phyloP scores from a whole-genome alignment of 2,797 vertebrate genomes.

The Gephyroberyx darwinii region DNA sequence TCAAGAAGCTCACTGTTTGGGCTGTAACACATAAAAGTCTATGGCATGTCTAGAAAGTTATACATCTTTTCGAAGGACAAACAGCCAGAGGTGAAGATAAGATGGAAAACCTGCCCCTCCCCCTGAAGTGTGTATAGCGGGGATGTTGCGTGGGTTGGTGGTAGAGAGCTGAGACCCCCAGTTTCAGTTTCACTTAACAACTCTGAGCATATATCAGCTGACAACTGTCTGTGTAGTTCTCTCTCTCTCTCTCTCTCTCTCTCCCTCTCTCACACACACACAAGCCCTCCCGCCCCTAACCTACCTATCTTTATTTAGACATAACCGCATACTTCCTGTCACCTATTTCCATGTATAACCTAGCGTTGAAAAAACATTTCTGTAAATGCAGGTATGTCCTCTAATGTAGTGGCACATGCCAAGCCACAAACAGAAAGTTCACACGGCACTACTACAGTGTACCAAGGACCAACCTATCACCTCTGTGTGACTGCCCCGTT shows the following conservation, averaged over 20 bases:
- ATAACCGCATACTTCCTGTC: constrained; percentile 60
- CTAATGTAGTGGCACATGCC: constrained; percentile 42
- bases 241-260: constrained; percentile 16
- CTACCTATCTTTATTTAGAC: constrained; percentile 75
- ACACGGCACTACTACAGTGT: constrained; percentile 25
- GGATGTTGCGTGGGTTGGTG: not conserved
- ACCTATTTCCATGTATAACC: constrained; percentile 41
- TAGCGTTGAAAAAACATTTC: constrained; percentile 60
- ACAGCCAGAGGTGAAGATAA: constrained; percentile 1
- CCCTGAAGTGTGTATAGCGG: not conserved
- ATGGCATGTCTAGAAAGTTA: not conserved
- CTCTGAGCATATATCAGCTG: constrained; percentile 33
- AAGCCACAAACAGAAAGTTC: constrained; percentile 26
- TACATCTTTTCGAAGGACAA: not conserved
- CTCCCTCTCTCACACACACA: constrained; percentile 7
- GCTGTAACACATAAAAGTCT: not conserved
- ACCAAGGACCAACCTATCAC: constrained; percentile 59
- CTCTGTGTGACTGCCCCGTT: constrained; percentile 47
- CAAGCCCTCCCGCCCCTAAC: constrained; percentile 40
- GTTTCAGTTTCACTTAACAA: constrained; percentile 15
- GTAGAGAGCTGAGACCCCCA: not conserved
- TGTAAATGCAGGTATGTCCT: constrained; percentile 44
- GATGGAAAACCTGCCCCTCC: not conserved
- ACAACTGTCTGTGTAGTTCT: constrained; percentile 39
- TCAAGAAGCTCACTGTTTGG: not conserved